These are phyloP conservation scores for Cenopis cana DNA, from an alignment of 2,888 invertebrate species.

Conservation along the genomic window DNA sequence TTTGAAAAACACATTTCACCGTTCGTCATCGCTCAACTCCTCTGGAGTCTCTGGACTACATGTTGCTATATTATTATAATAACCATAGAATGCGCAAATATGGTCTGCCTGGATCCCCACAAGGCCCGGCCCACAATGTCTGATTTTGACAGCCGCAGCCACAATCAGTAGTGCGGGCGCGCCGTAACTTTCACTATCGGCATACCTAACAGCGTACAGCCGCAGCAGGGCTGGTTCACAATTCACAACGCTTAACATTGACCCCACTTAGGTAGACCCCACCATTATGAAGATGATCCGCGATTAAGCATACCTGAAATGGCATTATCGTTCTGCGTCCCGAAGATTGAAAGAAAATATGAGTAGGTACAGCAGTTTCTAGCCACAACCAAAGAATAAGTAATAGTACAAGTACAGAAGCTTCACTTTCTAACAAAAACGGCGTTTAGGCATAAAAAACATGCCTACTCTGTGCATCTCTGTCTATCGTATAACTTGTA, in stretches of 20 bases:
- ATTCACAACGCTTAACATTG: neutral
- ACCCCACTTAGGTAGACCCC: neutral
- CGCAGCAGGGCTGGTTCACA: neutral
- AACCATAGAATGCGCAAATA: constrained; percentile 6
- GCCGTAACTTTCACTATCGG: constrained; percentile 41
- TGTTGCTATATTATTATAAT: neutral
- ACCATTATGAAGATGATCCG: neutral
- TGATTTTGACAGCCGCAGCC: constrained; percentile 37
- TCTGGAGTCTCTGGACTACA: neutral
- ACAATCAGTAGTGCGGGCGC: constrained; percentile 32
- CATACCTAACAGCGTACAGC: constrained; percentile 27
- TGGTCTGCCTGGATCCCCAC: neutral
- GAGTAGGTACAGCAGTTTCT: too few relatives aligned
- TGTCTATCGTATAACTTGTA: too few relatives aligned
- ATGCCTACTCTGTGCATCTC: too few relatives aligned
- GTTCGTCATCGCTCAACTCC: too few relatives aligned
- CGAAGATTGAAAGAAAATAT: too few relatives aligned
- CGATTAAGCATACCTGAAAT: neutral
- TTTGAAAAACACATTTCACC: too few relatives aligned
- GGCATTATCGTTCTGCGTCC: too few relatives aligned
- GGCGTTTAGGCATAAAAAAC: too few relatives aligned
- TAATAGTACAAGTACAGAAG: too few relatives aligned
- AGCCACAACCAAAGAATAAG: too few relatives aligned
- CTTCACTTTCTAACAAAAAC: too few relatives aligned
- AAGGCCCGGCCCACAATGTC: constrained; percentile 27